Evolutionary conservation across 2,888 invertebrate species (phyloP).

Genomic region (Drosophila maculinotata): DNA sequence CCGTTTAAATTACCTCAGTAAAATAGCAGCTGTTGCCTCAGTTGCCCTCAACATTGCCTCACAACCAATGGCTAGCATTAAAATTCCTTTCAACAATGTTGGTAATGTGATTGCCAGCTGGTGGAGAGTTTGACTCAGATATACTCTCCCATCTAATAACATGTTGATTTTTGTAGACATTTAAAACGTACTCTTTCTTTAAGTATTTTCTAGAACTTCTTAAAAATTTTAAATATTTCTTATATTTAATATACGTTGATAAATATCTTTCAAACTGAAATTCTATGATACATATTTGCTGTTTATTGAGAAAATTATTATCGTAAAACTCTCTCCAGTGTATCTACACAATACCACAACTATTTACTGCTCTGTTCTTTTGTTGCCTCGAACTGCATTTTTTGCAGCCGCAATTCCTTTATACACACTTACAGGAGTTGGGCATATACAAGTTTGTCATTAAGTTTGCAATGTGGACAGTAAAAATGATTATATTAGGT

Average conservation of each 20-base stretch:
- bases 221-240: too few relatives aligned
- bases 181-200: too few relatives aligned
- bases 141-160: slow-evolving; percentile 20
- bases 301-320: too few relatives aligned
- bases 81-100: slow-evolving; percentile 54
- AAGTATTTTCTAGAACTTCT: too few relatives aligned
- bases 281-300: too few relatives aligned
- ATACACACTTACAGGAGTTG: slow-evolving; percentile 1
- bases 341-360: too few relatives aligned
- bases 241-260: too few relatives aligned
- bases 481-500: too few relatives aligned
- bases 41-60: slow-evolving; percentile 2
- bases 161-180: background rate
- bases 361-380: too few relatives aligned
- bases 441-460: background rate
- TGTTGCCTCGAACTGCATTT: slow-evolving; percentile 6
- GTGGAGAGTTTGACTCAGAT: background rate
- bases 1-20: slow-evolving; percentile 56
- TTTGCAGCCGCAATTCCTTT: slow-evolving; percentile 3
- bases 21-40: slow-evolving; percentile 60
- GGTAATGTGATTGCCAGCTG: slow-evolving; percentile 21
- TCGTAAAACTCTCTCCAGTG: too few relatives aligned
- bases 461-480: background rate
- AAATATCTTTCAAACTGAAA: too few relatives aligned
- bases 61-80: slow-evolving; percentile 29